Evolutionary conservation across 2,113 vertebrate species (phyloP), one percentile per base, ranked within the genome.

Genomic region (Melanerpes aurifrons): DNA sequence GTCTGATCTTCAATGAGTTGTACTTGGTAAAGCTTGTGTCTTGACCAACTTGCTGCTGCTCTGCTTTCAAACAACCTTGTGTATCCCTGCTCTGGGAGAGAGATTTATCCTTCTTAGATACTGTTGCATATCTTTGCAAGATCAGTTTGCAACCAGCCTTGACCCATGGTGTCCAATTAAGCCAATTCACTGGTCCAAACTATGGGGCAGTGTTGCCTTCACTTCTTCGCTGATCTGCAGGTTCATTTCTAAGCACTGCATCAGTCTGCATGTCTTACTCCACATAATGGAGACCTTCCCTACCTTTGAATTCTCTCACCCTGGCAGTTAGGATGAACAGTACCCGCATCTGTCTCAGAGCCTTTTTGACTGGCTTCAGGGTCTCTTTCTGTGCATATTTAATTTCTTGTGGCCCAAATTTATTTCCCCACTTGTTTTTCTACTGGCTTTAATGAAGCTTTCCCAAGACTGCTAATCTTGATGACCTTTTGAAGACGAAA

Each of bases 401-500:
- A 45, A 89, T 89, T 92, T 89, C 78, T 92, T 61, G 47, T 75
- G 80, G 53, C 53, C 75, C 43, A 91, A 91, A 87, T 91, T 91
- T 32, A 94, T 93, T 90, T 95, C 32, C 31, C 4, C 48, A n/a
- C 68, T 80, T 92, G 28, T 92, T 92, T 87, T 94, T 67, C 29
- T 68, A 32, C 69, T 74, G 53, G 82, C 64, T 91, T 89, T 19
- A 95, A 82, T 53, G 74, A 91, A 80, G 78, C 82, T 92, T 92
- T 94, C 89, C 64, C 86, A 84, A 84, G 83, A 82, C 67, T 86
- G 59, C 58, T 89, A 89, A 91, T 93, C 89, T 87, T 82, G 81
- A 89, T 92, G 82, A 77, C 87, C 75, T 96, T 94, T 95, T 84
- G 77, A 89, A 91, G 84, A 87, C 84, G 74, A 94, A 90, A 85